A percentile compares a stretch with the other conserved stretches of the same genome.
phyloP scores from a whole-genome alignment of 2,888 invertebrate genomes.

The Sinhomidia bicolor region DNA sequence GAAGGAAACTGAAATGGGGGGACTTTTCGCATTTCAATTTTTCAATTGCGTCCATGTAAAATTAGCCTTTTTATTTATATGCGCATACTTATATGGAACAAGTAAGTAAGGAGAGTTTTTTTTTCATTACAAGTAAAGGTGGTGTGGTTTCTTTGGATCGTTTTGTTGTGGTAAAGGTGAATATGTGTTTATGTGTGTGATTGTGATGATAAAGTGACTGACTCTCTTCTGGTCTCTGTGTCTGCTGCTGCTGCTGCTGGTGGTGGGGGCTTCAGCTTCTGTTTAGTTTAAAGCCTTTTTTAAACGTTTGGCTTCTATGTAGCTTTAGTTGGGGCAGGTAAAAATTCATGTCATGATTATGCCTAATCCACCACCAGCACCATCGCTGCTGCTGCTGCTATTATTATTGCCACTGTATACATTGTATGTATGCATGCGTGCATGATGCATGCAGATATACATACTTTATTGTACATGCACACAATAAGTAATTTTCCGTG shows the following conservation, averaged over 20 bases:
- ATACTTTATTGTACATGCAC: constrained; percentile 27
- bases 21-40: constrained; percentile 23
- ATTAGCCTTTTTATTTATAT: constrained; percentile 1
- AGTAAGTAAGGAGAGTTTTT: constrained; percentile 20
- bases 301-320: not conserved
- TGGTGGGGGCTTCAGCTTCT: constrained; percentile 14
- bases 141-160: constrained; percentile 4
- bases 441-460: not conserved
- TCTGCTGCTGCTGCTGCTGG: too few relatives aligned
- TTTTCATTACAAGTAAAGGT: constrained; percentile 41
- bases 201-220: constrained; percentile 43
- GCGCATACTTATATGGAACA: constrained; percentile 36
- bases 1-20: not conserved
- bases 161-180: constrained; percentile 10
- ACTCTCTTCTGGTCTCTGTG: constrained; percentile 19
- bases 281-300: constrained; percentile 9
- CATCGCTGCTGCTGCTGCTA: not conserved
- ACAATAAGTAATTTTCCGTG: constrained; percentile 24
- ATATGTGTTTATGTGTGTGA: not conserved
- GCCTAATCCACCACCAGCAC: constrained; percentile 21
- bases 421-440: too few relatives aligned
- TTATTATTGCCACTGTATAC: too few relatives aligned
- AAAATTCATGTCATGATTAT: constrained; percentile 48
- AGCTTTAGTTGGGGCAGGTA: constrained; percentile 47
- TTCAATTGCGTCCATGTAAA: constrained; percentile 35